Percentiles rank a stretch among this genome's conserved stretches.
phyloP scores from a whole-genome alignment of 2,113 vertebrate genomes.

The Candoia aspera region DNA sequence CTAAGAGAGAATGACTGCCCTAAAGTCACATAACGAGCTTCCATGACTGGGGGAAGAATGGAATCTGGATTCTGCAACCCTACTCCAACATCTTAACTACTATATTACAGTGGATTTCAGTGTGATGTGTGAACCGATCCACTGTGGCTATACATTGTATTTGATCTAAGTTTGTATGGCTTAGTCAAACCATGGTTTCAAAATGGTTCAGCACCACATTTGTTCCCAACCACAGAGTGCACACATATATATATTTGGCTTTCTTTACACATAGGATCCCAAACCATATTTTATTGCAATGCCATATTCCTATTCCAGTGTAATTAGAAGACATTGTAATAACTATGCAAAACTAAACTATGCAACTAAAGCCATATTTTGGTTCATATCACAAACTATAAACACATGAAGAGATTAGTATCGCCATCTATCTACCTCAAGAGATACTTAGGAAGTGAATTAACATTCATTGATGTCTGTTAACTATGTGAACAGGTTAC shows the following conservation, averaged over 20 bases:
- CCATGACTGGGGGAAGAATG: not conserved
- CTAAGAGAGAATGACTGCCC: not conserved
- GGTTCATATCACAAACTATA: not conserved
- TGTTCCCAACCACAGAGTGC: not conserved
- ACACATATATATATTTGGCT: not conserved
- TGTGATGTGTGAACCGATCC: not conserved
- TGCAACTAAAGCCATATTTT: not conserved
- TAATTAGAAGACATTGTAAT: not conserved
- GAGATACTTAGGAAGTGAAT: not conserved
- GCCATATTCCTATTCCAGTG: not conserved
- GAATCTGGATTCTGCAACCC: not conserved
- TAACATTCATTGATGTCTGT: not conserved
- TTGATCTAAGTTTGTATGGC: not conserved
- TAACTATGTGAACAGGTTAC: not conserved
- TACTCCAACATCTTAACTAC: not conserved
- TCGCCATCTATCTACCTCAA: no score
- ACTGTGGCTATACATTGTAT: not conserved
- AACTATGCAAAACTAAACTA: not conserved
- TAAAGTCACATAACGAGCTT: not conserved
- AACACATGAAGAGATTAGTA: not conserved
- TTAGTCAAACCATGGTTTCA: not conserved
- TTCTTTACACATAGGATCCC: not conserved
- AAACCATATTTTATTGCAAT: not conserved
- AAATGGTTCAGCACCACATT: not conserved
- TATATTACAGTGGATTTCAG: not conserved